phyloP scores from a whole-genome alignment of 2,888 invertebrate species.

The Deroplatys truncata region DNA sequence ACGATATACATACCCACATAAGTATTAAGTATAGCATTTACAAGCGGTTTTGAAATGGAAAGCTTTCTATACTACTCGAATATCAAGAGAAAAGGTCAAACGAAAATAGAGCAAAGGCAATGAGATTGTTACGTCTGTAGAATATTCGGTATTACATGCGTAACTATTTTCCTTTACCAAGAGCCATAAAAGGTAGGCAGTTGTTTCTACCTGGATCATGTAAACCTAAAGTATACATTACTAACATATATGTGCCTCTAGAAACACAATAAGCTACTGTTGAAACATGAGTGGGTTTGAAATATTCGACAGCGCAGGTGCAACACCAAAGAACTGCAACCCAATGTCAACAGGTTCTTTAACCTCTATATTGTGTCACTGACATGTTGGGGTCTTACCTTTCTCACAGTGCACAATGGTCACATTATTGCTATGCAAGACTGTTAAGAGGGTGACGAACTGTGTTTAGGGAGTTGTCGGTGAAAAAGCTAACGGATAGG shows the following conservation, averaged over 20 bases:
- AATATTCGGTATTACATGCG: no score
- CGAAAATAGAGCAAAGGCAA: no score
- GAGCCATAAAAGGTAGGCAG: not conserved
- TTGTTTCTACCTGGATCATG: not conserved
- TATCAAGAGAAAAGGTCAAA: no score
- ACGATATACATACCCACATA: no score
- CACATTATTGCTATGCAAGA: no score
- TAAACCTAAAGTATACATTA: not conserved
- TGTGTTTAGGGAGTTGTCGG: no score
- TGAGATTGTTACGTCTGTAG: no score
- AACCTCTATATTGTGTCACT: not conserved
- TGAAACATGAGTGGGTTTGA: not conserved
- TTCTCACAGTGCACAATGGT: not conserved
- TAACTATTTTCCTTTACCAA: not conserved
- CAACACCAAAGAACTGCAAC: not conserved
- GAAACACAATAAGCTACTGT: not conserved
- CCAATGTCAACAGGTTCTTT: not conserved
- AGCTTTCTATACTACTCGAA: no score
- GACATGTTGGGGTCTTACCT: not conserved
- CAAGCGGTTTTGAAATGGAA: no score
- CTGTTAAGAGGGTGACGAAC: no score
- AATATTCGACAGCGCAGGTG: not conserved
- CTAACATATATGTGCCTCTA: not conserved
- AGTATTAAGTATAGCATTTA: no score
- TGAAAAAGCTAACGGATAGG: no score